Evolutionary conservation across 2,113 vertebrate species (phyloP).

Genomic region (Dunckerocampus dactyliophorus): DNA sequence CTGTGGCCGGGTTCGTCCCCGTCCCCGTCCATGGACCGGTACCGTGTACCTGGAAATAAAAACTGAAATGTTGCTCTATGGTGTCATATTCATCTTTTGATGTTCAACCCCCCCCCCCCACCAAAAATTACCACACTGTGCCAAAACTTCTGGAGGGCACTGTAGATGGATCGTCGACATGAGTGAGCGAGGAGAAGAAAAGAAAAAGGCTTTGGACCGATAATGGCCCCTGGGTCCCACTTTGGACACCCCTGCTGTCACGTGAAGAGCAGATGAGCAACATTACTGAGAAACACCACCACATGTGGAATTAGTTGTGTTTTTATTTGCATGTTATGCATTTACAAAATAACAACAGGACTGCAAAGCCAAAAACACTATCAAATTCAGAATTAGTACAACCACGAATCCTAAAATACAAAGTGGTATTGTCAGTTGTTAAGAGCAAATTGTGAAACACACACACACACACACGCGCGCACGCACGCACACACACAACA

Average conservation of each 20-base stretch:
- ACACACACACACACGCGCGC: constrained; percentile 82
- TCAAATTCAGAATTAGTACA: constrained; percentile 55
- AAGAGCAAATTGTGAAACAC: constrained; percentile 83
- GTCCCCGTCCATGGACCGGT: too few relatives aligned
- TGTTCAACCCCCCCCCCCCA: too few relatives aligned
- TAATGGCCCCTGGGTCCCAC: too few relatives aligned
- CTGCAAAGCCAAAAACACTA: constrained; percentile 60
- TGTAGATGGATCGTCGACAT: too few relatives aligned
- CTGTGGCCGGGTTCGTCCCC: too few relatives aligned
- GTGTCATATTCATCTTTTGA: too few relatives aligned
- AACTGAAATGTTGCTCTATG: too few relatives aligned
- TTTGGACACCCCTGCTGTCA: neutral
- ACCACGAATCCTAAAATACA: constrained; percentile 59
- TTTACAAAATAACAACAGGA: constrained; percentile 67
- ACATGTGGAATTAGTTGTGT: constrained; percentile 13
- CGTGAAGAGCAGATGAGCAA: neutral
- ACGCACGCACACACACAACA: constrained; percentile 79
- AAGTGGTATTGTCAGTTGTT: constrained; percentile 76
- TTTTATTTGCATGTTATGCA: constrained; percentile 66
- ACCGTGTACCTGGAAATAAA: too few relatives aligned
- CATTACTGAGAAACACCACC: neutral
- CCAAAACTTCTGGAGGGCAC: too few relatives aligned
- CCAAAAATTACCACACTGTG: too few relatives aligned
- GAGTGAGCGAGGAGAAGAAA: too few relatives aligned
- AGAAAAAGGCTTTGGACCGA: too few relatives aligned